Conservation (phyloP, 1,140 invertebrate species). For the Drosophila bocki region DNA sequence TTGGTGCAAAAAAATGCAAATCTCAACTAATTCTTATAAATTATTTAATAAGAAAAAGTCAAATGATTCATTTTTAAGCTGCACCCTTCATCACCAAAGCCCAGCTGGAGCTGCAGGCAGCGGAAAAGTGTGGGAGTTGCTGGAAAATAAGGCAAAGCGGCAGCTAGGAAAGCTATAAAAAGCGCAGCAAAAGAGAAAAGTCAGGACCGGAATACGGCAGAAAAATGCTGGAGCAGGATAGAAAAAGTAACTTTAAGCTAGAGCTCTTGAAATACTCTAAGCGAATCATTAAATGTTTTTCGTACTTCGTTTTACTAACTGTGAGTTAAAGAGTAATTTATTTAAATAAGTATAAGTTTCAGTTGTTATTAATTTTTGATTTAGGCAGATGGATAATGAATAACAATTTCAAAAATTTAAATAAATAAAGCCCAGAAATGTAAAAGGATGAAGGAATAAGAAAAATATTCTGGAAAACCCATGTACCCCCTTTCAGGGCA, state of each 20-base stretch:
- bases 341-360: neutral
- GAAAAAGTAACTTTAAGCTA: slow-evolving; percentile 1
- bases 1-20: slow-evolving; percentile 75
- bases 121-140: slow-evolving; percentile 37
- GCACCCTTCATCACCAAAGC: slow-evolving; percentile 81
- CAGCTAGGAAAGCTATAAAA: slow-evolving; percentile 48
- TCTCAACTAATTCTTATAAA: slow-evolving; percentile 84
- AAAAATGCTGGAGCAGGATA: slow-evolving; percentile 34
- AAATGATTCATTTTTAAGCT: slow-evolving; percentile 84
- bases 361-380: neutral
- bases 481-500: neutral
- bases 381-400: neutral
- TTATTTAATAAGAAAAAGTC: slow-evolving; percentile 84
- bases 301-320: neutral
- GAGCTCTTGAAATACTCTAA: neutral
- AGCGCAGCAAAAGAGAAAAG: slow-evolving; percentile 35
- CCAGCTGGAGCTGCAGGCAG: slow-evolving; percentile 57
- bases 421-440: neutral
- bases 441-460: neutral
- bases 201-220: slow-evolving; percentile 35
- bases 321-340: neutral
- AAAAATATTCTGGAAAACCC: neutral
- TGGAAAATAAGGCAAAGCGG: slow-evolving; percentile 40
- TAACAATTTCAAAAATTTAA: neutral
- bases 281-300: neutral